Conservation (phyloP, 2,113 vertebrate genomes). For the Oplegnathus fasciatus region DNA sequence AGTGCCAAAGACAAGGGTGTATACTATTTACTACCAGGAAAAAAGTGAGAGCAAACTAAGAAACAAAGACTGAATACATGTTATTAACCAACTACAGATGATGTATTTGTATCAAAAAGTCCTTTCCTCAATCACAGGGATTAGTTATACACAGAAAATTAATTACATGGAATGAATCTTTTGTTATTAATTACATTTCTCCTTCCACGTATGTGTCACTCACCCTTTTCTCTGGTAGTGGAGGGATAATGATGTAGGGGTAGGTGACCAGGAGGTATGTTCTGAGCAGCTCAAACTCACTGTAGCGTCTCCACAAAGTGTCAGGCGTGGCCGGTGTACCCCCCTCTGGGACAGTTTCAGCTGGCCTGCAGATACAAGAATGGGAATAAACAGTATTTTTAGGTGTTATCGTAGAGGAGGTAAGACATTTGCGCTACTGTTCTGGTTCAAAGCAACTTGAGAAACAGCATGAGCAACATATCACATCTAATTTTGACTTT, state of each 20-base stretch:
- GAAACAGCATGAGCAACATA: background rate
- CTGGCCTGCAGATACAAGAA: conserved; percentile 81
- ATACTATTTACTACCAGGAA: background rate
- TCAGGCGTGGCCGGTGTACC: conserved; percentile 86
- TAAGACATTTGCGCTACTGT: background rate
- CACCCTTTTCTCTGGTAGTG: conserved; percentile 95
- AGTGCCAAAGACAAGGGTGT: background rate
- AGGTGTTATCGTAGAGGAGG: background rate
- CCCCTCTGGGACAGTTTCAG: conserved; percentile 86
- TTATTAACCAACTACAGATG: background rate
- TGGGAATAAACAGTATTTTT: background rate
- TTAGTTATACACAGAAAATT: background rate
- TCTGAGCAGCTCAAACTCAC: conserved; percentile 94
- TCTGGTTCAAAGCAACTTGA: background rate
- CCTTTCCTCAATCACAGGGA: background rate
- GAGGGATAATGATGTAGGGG: conserved; percentile 91
- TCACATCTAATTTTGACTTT: background rate
- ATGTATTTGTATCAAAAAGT: background rate
- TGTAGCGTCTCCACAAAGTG: conserved; percentile 94
- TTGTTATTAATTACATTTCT: background rate
- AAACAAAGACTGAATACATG: background rate
- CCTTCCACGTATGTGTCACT: conserved; percentile 53
- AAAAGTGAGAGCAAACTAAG: background rate
- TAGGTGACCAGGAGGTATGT: conserved; percentile 91
- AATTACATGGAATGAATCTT: background rate